Evolutionary conservation across 2,888 invertebrate species (phyloP), one percentile per base, ranked within the genome.

Genomic region (Diarsia brunnea): DNA sequence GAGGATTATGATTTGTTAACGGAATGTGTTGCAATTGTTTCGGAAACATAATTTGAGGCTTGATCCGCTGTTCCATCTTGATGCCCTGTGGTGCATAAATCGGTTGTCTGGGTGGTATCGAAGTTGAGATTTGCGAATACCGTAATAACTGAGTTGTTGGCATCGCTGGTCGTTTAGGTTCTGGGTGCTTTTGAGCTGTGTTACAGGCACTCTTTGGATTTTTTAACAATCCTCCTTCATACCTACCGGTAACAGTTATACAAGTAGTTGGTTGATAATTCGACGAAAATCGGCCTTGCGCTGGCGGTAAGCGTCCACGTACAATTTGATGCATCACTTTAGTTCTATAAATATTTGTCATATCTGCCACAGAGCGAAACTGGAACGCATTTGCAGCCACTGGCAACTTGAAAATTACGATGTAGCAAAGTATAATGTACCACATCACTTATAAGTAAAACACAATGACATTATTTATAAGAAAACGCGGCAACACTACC

Each of bases 361-460:
- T 71, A 45, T 53, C 70, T 45, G 31, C 65, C 45, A 74, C 24
- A 49, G 70, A 69, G n/a, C 38, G 55, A 2, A 61, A 43, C 27
- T 55, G n/a, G 1, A 74, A 71, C 53, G 38, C 51, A 51, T 80
- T 74, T 49, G 81, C 64, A 69, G 68, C 61, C 24, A 84, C 70
- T 14, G 68, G 61, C 21, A 61, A 64, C 75, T 69, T 84, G 19
- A 80, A 68, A 45, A 84, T 66, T 51, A 73, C 68, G 0, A 79
- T 74, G 24, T 58, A 69, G 55, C 61, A 68, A 31, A 81, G 27
- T 55, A 68, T 73, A 79, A 84, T 84, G 67, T 61, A 79, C 80
- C 69, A 81, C 81, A 81, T 81, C 60, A 79, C 84, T 79, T 73
- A 73, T 61, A 63, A 70, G 27, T 81, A 45, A 70, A 73, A 64